These are phyloP conservation scores for Aurelia aurita complex sp. Pacific DNA, from an alignment of 30 jellyfish, hydroid and myxozoan genomes.

Conservation along the genomic window DNA sequence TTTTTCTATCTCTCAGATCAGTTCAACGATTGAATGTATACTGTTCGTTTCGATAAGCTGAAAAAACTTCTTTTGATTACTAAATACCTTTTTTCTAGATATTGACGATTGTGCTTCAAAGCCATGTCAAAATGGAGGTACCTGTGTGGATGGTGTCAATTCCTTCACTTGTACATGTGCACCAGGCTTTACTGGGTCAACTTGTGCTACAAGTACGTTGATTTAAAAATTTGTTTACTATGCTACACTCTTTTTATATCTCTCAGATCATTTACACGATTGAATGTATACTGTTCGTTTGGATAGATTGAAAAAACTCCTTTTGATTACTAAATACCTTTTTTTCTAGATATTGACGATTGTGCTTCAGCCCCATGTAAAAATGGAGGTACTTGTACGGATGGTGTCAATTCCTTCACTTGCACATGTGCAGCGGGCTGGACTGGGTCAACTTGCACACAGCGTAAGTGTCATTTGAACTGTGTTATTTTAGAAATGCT, in stretches of 20 bases:
- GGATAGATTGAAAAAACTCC: background rate
- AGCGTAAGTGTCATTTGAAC: background rate
- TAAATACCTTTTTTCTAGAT: too few relatives aligned
- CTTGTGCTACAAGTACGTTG: background rate
- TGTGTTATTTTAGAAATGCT: background rate
- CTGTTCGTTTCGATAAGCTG: too few relatives aligned
- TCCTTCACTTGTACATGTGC: slow-evolving; percentile 6
- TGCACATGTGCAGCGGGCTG: slow-evolving; percentile 36
- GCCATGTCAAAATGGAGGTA: slow-evolving; percentile 27
- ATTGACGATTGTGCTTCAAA: slow-evolving; percentile 8
- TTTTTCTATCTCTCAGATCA: too few relatives aligned
- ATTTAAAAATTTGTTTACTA: too few relatives aligned
- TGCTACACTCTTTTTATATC: background rate
- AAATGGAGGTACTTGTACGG: slow-evolving; percentile 28
- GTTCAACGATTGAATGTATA: too few relatives aligned
- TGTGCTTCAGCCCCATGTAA: slow-evolving; percentile 30
- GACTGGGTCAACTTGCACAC: slow-evolving; percentile 36
- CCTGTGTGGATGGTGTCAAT: background rate
- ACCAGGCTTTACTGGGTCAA: slow-evolving; percentile 5
- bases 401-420: background rate
- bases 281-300: background rate
- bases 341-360: slow-evolving; percentile 13
- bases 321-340: background rate
- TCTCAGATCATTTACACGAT: background rate
- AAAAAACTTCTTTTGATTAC: too few relatives aligned